Base-by-base conservation (phyloP, 2,113 vertebrate genomes). In the Emydocephalus ijimae region DNA sequence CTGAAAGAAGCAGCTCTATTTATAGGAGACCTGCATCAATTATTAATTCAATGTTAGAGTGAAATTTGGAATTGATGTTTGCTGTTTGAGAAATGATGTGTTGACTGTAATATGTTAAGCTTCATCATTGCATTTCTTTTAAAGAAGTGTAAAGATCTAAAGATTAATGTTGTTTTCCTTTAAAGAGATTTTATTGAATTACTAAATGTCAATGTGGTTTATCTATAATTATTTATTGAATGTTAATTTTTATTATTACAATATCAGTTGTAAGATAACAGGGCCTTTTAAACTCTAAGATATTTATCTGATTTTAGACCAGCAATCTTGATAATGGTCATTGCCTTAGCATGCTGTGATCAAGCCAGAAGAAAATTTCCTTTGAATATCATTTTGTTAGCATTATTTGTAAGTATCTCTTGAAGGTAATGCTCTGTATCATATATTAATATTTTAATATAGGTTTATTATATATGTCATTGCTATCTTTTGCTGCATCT, bases 261-360 rank as follows among this genome's bases (percentile, higher is more conserved):
- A 9, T 81, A 43, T 81, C 18, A 43, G 9, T 81, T 43, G 18
- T 81, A 43, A 81, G 7, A 81, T 81, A 81, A 39, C 69, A 85
- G 5, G 29, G 18, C 26, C 69, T 88, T 92, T 64, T 23, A 50
- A 23, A 21, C 12, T 59, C 39, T 29, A 61, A 61, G 39, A 61
- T 20, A 15, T 56, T 54, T 89, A 10, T 59, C 48, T 91, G 45
- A n/a, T 88, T 92, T 92, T 89, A 92, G 91, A 92, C 91, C 91
- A 45, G 61, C 50, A 81, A 39, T 92, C 7, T n/a, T 92, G 24
- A 3, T 92, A 39, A 15, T 92, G 24, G 52, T 26, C n/a, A 92
- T 92, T 92, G 52, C 61, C 3, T n/a, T 92, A 74, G 91, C 87
- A 39, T 92, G 91, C 34, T 92, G 91, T 89, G 91, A 92, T 81